Base-by-base conservation (phyloP, 2,113 vertebrate species). In the Syngnathus scovelli region DNA sequence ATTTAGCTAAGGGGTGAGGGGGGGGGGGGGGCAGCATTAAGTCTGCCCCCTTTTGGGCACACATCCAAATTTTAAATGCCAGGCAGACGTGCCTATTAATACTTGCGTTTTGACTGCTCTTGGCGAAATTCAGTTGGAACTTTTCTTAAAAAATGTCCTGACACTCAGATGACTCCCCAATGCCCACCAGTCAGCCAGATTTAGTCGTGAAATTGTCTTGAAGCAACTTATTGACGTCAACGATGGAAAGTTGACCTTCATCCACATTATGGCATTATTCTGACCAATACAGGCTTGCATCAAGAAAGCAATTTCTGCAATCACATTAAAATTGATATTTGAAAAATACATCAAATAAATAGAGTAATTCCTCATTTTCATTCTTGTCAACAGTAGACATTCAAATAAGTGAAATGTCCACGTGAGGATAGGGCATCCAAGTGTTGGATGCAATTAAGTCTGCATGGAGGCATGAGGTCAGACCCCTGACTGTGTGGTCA, bases 401-500 rank as follows among this genome's bases (percentile, higher is more conserved):
- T 52, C 51, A 52, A 15, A 27, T 5, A 12, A 33, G 54, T 56
- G 12, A 27, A 7, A 15, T 58, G 27, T 6, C 16, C 16, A 16
- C 36, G 76, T 72, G 21, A 15, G 63, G 66, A 0, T 7, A 36
- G 38, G 8, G 52, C 60, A 64, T 72, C 61, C 16, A 13, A 68
- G 60, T 38, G 48, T 75, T 70, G 77, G 70, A 71, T 73, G 67
- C 27, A 33, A 33, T 33, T 78, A 68, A 33, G 65, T 84, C 68
- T 73, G 71, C 61, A 33, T 39, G 68, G 74, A 75, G 67, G 54
- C 69, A 65, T 9, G 62, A 78, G 83, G 81, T 81, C 72, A 68
- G 72, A 78, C 66, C 78, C 44, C 82, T 76, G 70, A 67, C 72
- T 82, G 81, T 76, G 77, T 15, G 54, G 66, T 75, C 68, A 39